Evolutionary conservation across 2,113 vertebrate species (phyloP).

Genomic region (Sander lucioperca): DNA sequence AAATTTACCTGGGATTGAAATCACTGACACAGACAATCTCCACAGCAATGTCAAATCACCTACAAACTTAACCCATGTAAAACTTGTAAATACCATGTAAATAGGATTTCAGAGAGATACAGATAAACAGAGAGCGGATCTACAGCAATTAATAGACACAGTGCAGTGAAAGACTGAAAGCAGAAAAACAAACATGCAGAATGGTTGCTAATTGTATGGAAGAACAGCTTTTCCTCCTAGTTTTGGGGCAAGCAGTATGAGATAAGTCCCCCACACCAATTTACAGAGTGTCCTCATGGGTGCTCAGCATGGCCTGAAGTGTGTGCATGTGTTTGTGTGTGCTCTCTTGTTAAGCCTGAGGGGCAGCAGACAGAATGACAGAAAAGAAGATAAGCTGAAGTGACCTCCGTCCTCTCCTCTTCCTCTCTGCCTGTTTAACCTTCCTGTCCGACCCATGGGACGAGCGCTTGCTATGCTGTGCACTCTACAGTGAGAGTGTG

Average conservation of each 20-base stretch:
- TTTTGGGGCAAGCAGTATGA: background rate
- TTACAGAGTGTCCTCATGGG: conserved; percentile 24
- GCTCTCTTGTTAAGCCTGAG: conserved; percentile 46
- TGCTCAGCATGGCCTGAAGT: conserved; percentile 8
- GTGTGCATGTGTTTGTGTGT: background rate
- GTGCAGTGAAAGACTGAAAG: background rate
- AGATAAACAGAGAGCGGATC: background rate
- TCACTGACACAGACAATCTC: background rate
- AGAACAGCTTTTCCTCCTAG: background rate
- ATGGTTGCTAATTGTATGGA: background rate
- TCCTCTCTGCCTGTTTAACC: conserved; percentile 68
- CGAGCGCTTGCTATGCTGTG: conserved; percentile 35
- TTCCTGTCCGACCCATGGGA: conserved; percentile 63
- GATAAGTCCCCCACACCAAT: conserved; percentile 24
- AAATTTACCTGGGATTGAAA: too few species aligned
- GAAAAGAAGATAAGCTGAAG: conserved; percentile 65
- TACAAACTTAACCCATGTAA: background rate
- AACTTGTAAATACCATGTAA: background rate
- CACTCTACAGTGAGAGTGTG: conserved; percentile 21
- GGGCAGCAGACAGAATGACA: conserved; percentile 59
- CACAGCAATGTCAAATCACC: background rate
- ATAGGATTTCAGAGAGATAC: background rate
- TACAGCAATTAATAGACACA: background rate
- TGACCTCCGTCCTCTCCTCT: conserved; percentile 60
- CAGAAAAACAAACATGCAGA: background rate